A percentile compares a stretch with the other conserved stretches of the same genome.
These are phyloP conservation scores for Hozukius guyotensis DNA, from an alignment of 2,797 vertebrate species.

Conservation along the genomic window DNA sequence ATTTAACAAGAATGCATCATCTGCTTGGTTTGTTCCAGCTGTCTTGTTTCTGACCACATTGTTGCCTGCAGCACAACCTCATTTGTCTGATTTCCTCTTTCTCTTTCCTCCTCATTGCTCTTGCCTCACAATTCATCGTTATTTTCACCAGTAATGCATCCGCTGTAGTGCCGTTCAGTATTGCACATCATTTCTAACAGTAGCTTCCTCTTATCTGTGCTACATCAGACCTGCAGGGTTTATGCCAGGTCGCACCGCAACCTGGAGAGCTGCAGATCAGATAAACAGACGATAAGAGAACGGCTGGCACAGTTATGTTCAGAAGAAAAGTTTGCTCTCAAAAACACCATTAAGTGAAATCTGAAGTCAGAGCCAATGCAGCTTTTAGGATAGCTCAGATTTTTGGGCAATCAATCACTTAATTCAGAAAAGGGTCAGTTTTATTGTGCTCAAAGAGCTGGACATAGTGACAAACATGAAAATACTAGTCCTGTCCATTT, in stretches of 20 bases:
- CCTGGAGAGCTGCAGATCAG: slow-evolving; percentile 7
- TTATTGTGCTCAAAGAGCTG: neutral
- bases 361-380: neutral
- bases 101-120: slow-evolving; percentile 34
- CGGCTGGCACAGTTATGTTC: neutral
- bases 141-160: slow-evolving; percentile 20
- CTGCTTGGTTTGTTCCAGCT: slow-evolving; percentile 38
- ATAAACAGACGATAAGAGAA: neutral
- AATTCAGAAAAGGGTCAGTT: neutral
- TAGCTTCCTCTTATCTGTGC: slow-evolving; percentile 17
- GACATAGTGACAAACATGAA: neutral
- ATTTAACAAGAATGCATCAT: slow-evolving; percentile 18
- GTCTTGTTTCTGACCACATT: slow-evolving; percentile 13
- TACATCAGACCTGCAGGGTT: slow-evolving; percentile 16
- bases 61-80: slow-evolving; percentile 23
- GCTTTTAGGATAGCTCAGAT: neutral
- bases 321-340: neutral
- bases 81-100: slow-evolving; percentile 50
- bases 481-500: neutral
- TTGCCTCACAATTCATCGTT: slow-evolving; percentile 30
- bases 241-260: neutral
- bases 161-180: neutral
- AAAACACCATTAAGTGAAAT: neutral
- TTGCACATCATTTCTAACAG: neutral
- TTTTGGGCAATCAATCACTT: neutral